Evolutionary conservation across 2,888 invertebrate species (phyloP), one percentile per base, ranked within the genome.

Genomic region (Drosophila sordidapex): DNA sequence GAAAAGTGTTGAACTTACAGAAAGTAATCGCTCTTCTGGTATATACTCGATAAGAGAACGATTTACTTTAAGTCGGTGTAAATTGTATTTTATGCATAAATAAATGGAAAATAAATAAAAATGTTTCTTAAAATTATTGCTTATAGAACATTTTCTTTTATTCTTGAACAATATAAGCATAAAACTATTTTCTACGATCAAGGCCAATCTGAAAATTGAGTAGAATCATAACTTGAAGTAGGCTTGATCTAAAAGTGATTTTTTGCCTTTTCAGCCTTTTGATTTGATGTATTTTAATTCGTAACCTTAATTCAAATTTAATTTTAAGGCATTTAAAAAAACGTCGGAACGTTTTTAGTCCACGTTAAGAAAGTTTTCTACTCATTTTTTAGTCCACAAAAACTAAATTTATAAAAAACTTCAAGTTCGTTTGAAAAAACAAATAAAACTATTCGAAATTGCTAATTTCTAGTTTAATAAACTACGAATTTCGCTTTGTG

Each of bases 401-500:
- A 3, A 21, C 43, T 1, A 46, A 21, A 13, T 7, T 46, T 6
- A 21, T 21, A 46, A 4, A 21, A 13, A 46, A 13, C 21, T 13
- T 43, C 11, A 43, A 21, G 21, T 46, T 25, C 13, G 7, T 46
- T 46, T 46, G 21, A 4, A 46, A 7, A 7, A 21, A 2, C 11
- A 21, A 11, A 11, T 21, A 11, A 21, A 46, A 46, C n/a, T 31
- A 1, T 3, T 53, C 10, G 4, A 35, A 18, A 8, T 8, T 2
- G 4, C 1, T 25, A 33, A 18, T 27, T 25, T 18, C 10, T 25
- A 11, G 25, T 11, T 3, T 21, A 27, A 4, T 27, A 18, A 7
- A 25, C 54, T 25, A 29, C 13, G 1, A 38, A 56, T 29, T 56
- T 56, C 27, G n/a, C 56, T n/a, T 56, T 56, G 56, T 56, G 56